phyloP scores from a whole-genome alignment of 2,113 vertebrate species.

The Gopherus evgoodei region DNA sequence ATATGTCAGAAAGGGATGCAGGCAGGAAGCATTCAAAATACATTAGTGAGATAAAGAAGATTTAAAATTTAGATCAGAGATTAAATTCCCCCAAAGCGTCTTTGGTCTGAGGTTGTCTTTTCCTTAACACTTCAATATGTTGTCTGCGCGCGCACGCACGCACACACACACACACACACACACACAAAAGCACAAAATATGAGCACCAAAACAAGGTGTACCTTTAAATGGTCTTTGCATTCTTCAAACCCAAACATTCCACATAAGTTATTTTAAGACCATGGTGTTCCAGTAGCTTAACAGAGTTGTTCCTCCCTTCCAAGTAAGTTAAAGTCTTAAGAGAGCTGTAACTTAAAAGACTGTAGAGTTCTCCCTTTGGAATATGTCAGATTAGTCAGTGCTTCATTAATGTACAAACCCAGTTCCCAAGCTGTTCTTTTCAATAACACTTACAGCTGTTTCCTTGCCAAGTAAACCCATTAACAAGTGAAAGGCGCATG shows the following conservation, averaged over 20 bases:
- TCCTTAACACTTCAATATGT: neutral
- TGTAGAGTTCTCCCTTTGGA: neutral
- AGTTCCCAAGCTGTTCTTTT: slow-evolving; percentile 40
- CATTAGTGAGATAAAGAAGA: neutral
- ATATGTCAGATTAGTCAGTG: slow-evolving; percentile 22
- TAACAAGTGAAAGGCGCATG: neutral
- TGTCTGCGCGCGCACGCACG: neutral
- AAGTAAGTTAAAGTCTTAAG: neutral
- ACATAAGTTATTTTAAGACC: neutral
- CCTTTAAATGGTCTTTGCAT: neutral
- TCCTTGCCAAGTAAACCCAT: slow-evolving; percentile 27
- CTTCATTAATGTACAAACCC: slow-evolving; percentile 16
- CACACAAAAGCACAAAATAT: neutral
- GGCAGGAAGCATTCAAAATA: neutral
- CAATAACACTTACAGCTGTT: slow-evolving; percentile 34
- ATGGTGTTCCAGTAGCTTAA: neutral
- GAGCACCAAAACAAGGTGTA: slow-evolving; percentile 22
- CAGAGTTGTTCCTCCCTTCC: slow-evolving; percentile 3
- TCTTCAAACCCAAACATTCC: slow-evolving; percentile 10
- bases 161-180: neutral
- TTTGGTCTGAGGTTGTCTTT: slow-evolving; percentile 30
- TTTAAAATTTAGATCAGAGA: neutral
- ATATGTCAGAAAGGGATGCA: neutral
- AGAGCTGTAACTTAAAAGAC: neutral
- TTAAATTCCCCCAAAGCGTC: slow-evolving; percentile 20